A percentile compares a stretch with the other conserved stretches of the same genome.
Evolutionary conservation across 92 coral and sea anemone species (phyloP).

Genomic region (Virgularia gustaviana): DNA sequence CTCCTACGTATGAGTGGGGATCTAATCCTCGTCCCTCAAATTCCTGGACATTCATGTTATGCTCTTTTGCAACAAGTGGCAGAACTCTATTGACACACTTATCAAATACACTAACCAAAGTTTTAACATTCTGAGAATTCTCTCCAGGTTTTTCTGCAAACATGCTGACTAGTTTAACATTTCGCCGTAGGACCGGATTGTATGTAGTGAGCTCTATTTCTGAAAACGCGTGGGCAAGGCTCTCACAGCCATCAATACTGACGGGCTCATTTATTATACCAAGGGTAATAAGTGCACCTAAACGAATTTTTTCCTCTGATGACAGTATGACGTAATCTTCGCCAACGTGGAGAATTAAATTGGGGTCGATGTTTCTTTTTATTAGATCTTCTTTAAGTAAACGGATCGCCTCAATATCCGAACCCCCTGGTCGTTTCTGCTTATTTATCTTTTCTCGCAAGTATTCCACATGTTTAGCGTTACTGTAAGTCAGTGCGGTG

Average conservation of each 20-base stretch:
- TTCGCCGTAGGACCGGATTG: constrained; percentile 36
- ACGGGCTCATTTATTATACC: constrained; percentile 39
- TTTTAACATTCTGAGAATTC: not conserved
- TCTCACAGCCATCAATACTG: constrained; percentile 56
- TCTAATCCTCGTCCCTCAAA: too few species aligned
- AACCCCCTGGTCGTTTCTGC: constrained; percentile 40
- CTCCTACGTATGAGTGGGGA: too few species aligned
- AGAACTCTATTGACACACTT: too few species aligned
- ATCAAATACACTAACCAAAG: constrained; percentile 35
- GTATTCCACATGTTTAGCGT: constrained; percentile 46
- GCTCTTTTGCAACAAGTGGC: too few species aligned
- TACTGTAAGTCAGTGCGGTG: constrained; percentile 32
- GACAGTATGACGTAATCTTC: constrained; percentile 49
- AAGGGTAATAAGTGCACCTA: constrained; percentile 36
- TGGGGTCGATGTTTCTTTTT: constrained; percentile 34
- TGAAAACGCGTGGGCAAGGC: constrained; percentile 37
- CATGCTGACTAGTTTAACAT: constrained; percentile 49
- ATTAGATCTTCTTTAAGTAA: constrained; percentile 38
- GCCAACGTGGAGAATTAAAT: constrained; percentile 37
- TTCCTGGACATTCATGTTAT: too few species aligned
- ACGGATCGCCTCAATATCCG: constrained; percentile 43
- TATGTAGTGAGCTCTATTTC: constrained; percentile 49
- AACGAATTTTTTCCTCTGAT: constrained; percentile 22
- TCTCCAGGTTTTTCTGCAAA: constrained; percentile 12
- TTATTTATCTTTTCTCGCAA: constrained; percentile 35